A percentile compares a stretch with the other conserved stretches of the same genome.
phyloP scores from a whole-genome alignment of 2,113 vertebrate genomes.

The Heterotis niloticus region DNA sequence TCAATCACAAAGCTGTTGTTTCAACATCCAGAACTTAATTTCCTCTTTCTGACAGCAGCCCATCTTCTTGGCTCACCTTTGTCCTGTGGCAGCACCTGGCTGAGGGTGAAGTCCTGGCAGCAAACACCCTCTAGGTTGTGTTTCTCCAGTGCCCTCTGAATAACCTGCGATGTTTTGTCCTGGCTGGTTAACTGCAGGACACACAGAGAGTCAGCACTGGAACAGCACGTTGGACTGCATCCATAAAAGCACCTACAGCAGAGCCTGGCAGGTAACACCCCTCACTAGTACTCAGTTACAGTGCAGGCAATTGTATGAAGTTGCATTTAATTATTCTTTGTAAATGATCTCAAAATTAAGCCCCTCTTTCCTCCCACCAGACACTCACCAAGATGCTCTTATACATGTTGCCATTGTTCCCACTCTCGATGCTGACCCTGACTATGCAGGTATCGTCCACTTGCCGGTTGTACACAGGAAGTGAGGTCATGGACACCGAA shows the following conservation, averaged over 20 bases:
- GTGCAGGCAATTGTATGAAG: too few species aligned
- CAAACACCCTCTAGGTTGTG: slow-evolving; percentile 67
- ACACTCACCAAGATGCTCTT: slow-evolving; percentile 81
- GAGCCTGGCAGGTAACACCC: too few species aligned
- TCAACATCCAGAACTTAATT: neutral
- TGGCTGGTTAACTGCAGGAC: slow-evolving; percentile 78
- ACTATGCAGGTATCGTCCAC: slow-evolving; percentile 72
- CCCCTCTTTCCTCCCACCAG: neutral
- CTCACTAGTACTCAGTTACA: too few species aligned
- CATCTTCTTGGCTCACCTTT: slow-evolving; percentile 60
- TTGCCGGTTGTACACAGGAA: slow-evolving; percentile 63
- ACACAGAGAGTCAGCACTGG: neutral
- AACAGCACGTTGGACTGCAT: neutral
- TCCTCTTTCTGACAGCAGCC: neutral
- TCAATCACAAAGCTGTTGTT: too few species aligned
- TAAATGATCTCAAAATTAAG: too few species aligned
- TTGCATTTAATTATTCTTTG: too few species aligned
- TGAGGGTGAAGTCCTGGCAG: slow-evolving; percentile 66
- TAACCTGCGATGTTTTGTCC: slow-evolving; percentile 77
- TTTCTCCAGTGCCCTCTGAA: slow-evolving; percentile 76
- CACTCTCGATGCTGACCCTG: slow-evolving; percentile 72
- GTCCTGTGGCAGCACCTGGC: slow-evolving; percentile 67
- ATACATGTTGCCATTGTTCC: slow-evolving; percentile 76
- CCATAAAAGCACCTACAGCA: neutral
- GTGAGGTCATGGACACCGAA: slow-evolving; percentile 37